Conservation (phyloP, 2,797 vertebrate genomes). For the Dryobates pubescens region DNA sequence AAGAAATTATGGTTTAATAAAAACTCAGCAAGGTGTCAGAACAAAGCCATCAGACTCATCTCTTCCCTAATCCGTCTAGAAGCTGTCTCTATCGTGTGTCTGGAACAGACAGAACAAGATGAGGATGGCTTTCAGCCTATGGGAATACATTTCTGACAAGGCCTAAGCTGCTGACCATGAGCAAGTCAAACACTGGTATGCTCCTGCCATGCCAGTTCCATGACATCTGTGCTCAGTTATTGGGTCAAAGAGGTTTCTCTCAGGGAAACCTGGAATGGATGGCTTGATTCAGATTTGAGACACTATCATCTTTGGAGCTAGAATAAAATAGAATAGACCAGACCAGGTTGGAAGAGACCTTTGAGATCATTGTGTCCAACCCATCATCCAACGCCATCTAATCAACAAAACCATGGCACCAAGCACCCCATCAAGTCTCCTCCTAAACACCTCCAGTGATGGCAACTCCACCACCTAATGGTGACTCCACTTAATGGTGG, state of each 20-base stretch:
- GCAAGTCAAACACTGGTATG: not conserved
- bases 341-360: too few relatives aligned
- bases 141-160: not conserved
- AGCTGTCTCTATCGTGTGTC: not conserved
- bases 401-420: too few relatives aligned
- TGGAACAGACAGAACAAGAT: not conserved
- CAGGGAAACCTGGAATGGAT: not conserved
- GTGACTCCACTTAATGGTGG: too few relatives aligned
- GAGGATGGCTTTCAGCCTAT: not conserved
- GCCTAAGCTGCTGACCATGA: not conserved
- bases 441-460: too few relatives aligned
- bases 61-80: not conserved
- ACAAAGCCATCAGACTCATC: not conserved
- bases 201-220: not conserved
- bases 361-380: too few relatives aligned
- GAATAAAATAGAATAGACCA: too few relatives aligned
- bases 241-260: not conserved
- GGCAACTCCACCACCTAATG: too few relatives aligned
- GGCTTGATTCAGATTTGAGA: not conserved
- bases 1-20: constrained; percentile 27
- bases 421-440: too few relatives aligned
- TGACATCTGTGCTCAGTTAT: not conserved
- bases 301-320: not conserved
- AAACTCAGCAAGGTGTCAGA: constrained; percentile 30
- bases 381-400: too few relatives aligned